phyloP scores from a whole-genome alignment of 2,113 vertebrate species.

The Lagopus muta region DNA sequence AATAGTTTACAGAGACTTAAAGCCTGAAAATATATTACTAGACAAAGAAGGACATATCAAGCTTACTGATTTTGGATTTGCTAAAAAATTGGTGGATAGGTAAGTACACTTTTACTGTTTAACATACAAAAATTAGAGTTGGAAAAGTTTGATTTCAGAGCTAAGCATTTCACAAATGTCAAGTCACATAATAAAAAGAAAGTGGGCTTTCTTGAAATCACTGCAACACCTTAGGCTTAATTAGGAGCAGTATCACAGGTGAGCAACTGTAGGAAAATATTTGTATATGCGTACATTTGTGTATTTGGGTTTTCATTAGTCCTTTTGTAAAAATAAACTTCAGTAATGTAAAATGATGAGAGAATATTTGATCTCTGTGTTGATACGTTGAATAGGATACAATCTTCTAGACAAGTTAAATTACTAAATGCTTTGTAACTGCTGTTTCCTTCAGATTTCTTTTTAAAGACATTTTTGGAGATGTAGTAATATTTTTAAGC shows the following conservation, averaged over 20 bases:
- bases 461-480: neutral
- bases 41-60: constrained; percentile 94
- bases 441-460: neutral
- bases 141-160: neutral
- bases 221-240: neutral
- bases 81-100: constrained; percentile 94
- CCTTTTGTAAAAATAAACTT: neutral
- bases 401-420: neutral
- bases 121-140: neutral
- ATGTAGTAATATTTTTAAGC: neutral
- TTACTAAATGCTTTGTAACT: neutral
- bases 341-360: neutral
- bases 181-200: neutral
- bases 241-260: neutral
- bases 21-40: constrained; percentile 95
- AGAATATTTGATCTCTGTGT: neutral
- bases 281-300: neutral
- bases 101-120: constrained; percentile 51
- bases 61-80: constrained; percentile 95
- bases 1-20: constrained; percentile 94
- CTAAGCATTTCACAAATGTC: neutral
- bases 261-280: neutral
- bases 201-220: neutral
- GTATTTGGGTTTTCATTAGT: neutral
- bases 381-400: neutral